phyloP scores from a whole-genome alignment of 1,140 invertebrate species.

The Hyposmocoma kahamanoa region DNA sequence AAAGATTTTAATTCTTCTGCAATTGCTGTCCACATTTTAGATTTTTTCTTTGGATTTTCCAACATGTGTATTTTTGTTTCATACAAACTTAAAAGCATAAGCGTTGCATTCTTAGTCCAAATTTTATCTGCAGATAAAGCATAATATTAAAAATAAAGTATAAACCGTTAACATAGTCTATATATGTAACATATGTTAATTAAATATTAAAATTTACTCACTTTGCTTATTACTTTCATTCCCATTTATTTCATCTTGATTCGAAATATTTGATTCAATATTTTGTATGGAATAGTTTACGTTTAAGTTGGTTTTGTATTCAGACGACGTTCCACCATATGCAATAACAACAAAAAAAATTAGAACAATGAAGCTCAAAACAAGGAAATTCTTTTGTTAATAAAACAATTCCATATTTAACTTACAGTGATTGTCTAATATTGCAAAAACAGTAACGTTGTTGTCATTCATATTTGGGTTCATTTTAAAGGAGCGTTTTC shows the following conservation, averaged over 20 bases:
- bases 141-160: slow-evolving; percentile 5
- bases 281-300: slow-evolving; percentile 32
- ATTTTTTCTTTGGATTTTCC: slow-evolving; percentile 57
- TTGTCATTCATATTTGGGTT: slow-evolving; percentile 46
- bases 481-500: slow-evolving; percentile 31
- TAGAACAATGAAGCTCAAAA: neutral
- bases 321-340: slow-evolving; percentile 16
- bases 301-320: slow-evolving; percentile 35
- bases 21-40: slow-evolving; percentile 53
- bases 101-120: slow-evolving; percentile 52
- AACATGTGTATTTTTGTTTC: slow-evolving; percentile 50
- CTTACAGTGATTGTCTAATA: slow-evolving; percentile 48
- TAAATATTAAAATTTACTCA: slow-evolving; percentile 21
- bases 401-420: slow-evolving; percentile 3
- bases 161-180: neutral
- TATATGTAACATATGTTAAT: neutral
- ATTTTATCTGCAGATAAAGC: slow-evolving; percentile 40
- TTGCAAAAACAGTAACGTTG: slow-evolving; percentile 47
- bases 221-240: slow-evolving; percentile 49
- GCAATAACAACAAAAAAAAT: slow-evolving; percentile 1
- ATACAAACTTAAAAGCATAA: slow-evolving; percentile 46
- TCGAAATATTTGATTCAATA: slow-evolving; percentile 17
- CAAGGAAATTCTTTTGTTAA: no score
- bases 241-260: slow-evolving; percentile 35
- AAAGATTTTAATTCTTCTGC: slow-evolving; percentile 50